These are phyloP conservation scores for Rhyacichthys aspro DNA, from an alignment of 2,797 vertebrate genomes.

Conservation along the genomic window DNA sequence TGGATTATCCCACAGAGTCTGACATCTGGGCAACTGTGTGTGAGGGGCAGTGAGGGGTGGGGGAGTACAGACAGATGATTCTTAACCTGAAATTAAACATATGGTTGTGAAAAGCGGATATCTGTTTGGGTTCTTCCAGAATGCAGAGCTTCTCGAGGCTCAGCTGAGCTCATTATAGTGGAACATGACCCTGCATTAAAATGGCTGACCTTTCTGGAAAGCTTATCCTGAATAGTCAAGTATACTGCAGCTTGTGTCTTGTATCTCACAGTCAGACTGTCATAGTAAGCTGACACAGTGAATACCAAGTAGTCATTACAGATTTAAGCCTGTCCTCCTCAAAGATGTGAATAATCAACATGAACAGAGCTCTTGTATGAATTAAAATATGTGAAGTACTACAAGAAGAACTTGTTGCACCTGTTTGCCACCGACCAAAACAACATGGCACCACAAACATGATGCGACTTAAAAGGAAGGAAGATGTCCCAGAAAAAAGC, in stretches of 20 bases:
- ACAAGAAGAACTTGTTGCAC: constrained; percentile 42
- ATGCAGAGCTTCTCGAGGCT: constrained; percentile 11
- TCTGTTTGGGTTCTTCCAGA: constrained; percentile 14
- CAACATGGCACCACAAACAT: constrained; percentile 26
- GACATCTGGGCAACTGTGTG: constrained; percentile 53
- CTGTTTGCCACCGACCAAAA: constrained; percentile 27
- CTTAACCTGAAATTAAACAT: constrained; percentile 36
- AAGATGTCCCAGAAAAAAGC: constrained; percentile 55
- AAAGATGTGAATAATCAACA: constrained; percentile 31
- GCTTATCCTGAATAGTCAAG: constrained; percentile 14
- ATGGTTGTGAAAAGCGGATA: constrained; percentile 21
- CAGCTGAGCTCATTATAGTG: constrained; percentile 20
- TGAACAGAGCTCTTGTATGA: not conserved
- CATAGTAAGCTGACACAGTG: not conserved
- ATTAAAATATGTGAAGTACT: constrained; percentile 38
- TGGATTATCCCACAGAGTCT: constrained; percentile 56
- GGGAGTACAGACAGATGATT: constrained; percentile 13
- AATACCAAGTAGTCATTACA: constrained; percentile 5
- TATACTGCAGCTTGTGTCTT: constrained; percentile 13
- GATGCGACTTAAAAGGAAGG: constrained; percentile 42
- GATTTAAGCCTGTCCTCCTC: constrained; percentile 7
- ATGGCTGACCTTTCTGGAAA: constrained; percentile 24
- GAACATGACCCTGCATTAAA: constrained; percentile 24
- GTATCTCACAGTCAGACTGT: constrained; percentile 1
- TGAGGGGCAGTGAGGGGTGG: not conserved